Base-by-base conservation (phyloP, 2,888 invertebrate genomes). In the Oligia strigilis region DNA sequence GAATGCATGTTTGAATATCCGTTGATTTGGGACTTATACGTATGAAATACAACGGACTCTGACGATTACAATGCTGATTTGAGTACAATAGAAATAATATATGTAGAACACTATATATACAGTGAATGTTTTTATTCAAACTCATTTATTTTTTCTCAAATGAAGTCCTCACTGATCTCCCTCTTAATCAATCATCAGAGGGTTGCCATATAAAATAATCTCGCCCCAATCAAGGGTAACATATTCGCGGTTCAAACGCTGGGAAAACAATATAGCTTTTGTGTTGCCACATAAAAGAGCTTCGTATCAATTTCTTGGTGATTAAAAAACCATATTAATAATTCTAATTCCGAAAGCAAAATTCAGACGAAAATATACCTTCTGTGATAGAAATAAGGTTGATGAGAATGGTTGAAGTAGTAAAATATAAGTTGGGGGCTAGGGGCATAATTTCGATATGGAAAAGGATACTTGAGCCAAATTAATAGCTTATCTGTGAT, bases 401-500 rank as follows among this genome's bases (percentile, higher is more conserved):
- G 58, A n/a, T 52, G 13, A 3, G 13, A 29, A 4, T 40, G 19
- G 9, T 76, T 52, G 13, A 70, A 77, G 52, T 43, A 69, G 78
- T 60, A n/a, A 19, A 64, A 17, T 75, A 58, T 75, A 58, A 52
- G 23, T 85, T 89, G 80, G 88, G 87, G 75, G 90, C 90, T 86
- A 77, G 78, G 89, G 89, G 92, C 90, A 91, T 94, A 92, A 92
- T 95, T 95, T 93, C 88, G 92, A 91, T 93, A 92, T 93, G 89
- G 90, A 94, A 94, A 93, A 90, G 93, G 94, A 95, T 95, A 95
- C 95, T 96, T 94, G 95, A 95, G 95, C 94, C 93, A 96, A 96
- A 96, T 97, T 96, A 96, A 95, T 96, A 94, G 94, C 94, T 95
- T 96, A 97, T 96, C 96, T 94, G 89, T 89, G 93, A 96, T 96